Percentiles rank a stretch among this genome's conserved stretches.
phyloP scores from a whole-genome alignment of 2,113 vertebrate genomes.

The Chiloscyllium plagiosum region DNA sequence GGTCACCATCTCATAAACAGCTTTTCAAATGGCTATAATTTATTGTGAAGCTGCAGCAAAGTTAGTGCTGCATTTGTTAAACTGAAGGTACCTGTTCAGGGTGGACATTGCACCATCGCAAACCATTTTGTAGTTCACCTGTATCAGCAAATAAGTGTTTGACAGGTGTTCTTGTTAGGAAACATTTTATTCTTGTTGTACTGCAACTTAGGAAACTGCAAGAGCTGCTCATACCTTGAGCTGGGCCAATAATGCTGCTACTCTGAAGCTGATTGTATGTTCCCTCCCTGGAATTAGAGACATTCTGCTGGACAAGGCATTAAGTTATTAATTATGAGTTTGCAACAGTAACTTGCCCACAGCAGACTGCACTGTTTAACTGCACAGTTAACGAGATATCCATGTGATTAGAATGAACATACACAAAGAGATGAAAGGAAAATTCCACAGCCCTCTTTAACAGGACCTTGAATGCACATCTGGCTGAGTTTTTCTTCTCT shows the following conservation, averaged over 20 bases:
- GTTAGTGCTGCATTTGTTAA: not conserved
- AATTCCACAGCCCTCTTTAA: conserved; percentile 26
- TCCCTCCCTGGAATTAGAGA: not conserved
- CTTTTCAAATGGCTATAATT: not conserved
- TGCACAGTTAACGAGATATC: not conserved
- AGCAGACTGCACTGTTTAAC: not conserved
- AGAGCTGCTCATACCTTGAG: not conserved
- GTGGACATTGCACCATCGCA: not conserved
- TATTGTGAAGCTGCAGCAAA: not conserved
- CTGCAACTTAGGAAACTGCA: not conserved
- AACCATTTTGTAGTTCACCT: not conserved
- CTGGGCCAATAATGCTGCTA: not conserved
- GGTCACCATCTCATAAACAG: not conserved
- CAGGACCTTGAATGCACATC: not conserved
- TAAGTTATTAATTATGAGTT: not conserved
- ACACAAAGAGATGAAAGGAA: not conserved
- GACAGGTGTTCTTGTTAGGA: not conserved
- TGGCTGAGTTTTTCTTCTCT: not conserved
- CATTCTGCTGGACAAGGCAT: not conserved
- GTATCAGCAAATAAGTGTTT: not conserved
- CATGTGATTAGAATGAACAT: not conserved
- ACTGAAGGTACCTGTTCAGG: not conserved
- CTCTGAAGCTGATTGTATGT: not conserved
- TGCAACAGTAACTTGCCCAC: not conserved
- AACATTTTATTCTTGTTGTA: not conserved